Evolutionary conservation across 2,113 vertebrate genomes (phyloP).

Genomic region (Sphaerodactylus townsendi): DNA sequence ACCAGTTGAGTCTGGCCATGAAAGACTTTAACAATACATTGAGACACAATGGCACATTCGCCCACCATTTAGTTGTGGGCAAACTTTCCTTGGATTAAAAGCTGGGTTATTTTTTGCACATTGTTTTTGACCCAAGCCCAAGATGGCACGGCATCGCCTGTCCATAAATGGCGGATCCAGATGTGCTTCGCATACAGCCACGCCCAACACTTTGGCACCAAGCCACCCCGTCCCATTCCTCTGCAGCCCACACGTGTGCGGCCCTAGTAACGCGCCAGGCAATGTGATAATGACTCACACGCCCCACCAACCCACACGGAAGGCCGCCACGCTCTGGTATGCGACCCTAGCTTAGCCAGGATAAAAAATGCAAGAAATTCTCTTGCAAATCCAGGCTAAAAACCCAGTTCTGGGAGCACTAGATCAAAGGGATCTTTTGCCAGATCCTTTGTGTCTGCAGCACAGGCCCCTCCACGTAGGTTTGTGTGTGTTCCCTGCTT

Average conservation of each 20-base stretch:
- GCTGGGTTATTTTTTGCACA: neutral
- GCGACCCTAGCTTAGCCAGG: neutral
- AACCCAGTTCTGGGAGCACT: neutral
- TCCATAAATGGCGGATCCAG: neutral
- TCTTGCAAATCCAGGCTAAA: neutral
- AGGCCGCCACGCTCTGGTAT: neutral
- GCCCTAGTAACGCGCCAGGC: neutral
- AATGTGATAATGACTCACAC: neutral
- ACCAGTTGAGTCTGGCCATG: too few species aligned
- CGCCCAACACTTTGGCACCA: neutral
- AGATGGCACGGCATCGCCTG: neutral
- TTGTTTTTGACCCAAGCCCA: neutral
- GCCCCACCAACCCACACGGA: neutral
- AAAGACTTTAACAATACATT: too few species aligned
- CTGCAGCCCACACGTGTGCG: neutral
- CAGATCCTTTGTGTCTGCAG: neutral
- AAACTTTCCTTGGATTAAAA: too few species aligned
- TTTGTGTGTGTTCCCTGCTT: slow-evolving; percentile 6
- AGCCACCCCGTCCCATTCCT: neutral
- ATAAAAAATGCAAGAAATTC: neutral
- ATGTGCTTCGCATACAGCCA: neutral
- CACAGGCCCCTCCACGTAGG: neutral
- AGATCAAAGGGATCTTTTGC: neutral
- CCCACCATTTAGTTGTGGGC: too few species aligned
- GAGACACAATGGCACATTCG: too few species aligned